These are phyloP conservation scores for Lutra lutra DNA, from an alignment of 2,797 vertebrate species.

Conservation along the genomic window DNA sequence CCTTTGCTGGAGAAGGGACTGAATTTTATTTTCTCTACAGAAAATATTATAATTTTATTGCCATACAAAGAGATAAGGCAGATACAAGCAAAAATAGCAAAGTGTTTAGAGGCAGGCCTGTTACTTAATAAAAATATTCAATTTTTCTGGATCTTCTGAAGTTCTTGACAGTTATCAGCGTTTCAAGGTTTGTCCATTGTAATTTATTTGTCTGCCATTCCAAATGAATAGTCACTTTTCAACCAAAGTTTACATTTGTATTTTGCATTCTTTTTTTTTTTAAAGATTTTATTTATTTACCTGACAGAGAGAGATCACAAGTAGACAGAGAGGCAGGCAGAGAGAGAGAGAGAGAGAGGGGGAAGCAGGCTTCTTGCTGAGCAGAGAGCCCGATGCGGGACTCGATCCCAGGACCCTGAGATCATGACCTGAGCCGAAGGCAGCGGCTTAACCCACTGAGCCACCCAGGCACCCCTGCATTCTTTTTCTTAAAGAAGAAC, in stretches of 20 bases:
- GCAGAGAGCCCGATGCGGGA: no score
- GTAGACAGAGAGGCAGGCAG: no score
- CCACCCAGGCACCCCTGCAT: no score
- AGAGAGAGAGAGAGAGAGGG: no score
- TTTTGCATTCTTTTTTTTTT: neutral
- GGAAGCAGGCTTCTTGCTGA: no score
- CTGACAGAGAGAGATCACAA: no score
- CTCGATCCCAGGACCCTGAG: no score
- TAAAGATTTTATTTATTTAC: no score
- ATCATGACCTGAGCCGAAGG: no score
- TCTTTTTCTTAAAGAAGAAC: neutral
- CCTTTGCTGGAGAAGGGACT: neutral
- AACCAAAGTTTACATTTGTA: conserved; percentile 7
- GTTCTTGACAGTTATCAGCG: neutral
- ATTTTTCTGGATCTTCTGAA: neutral
- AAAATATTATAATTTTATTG: neutral
- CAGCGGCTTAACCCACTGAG: no score
- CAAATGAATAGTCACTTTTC: neutral
- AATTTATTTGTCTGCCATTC: neutral
- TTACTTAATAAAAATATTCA: neutral
- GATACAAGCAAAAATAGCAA: neutral
- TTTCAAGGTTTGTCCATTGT: conserved; percentile 5
- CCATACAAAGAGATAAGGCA: neutral
- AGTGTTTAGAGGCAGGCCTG: neutral
- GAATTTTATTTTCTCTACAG: conserved; percentile 43